Percentiles rank a stretch among this genome's conserved stretches.
Conservation (phyloP, 2,797 vertebrate species). For the Ataeniobius toweri region DNA sequence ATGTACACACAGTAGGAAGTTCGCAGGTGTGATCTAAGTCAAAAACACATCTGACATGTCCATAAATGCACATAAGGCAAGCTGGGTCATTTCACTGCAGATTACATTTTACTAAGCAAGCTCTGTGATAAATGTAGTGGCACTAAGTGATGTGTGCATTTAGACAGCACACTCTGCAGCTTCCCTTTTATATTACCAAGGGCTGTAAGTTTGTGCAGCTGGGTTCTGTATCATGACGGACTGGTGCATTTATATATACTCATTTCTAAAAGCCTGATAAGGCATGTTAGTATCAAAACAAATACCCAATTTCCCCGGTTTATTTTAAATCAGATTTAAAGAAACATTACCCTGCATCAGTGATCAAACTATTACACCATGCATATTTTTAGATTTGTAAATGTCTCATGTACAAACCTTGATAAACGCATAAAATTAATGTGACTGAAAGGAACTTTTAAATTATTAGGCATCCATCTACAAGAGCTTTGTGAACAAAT, state of each 20-base stretch:
- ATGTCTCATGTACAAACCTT: neutral
- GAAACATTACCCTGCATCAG: neutral
- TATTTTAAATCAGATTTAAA: constrained; percentile 1
- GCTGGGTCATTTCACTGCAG: constrained; percentile 34
- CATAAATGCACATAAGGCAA: constrained; percentile 26
- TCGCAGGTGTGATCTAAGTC: constrained; percentile 22
- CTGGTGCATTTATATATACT: constrained; percentile 8
- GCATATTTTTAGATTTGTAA: neutral
- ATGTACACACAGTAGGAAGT: neutral
- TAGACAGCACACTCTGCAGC: constrained; percentile 32
- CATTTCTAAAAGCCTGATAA: constrained; percentile 11
- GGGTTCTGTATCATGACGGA: constrained; percentile 30
- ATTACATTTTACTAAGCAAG: constrained; percentile 54
- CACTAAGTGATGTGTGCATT: constrained; percentile 55
- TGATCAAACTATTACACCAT: neutral
- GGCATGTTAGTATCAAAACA: neutral
- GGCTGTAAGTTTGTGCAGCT: constrained; percentile 43
- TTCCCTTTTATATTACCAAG: constrained; percentile 24
- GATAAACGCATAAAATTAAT: neutral
- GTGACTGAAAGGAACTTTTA: constrained; percentile 26
- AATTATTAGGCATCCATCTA: neutral
- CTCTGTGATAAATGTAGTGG: constrained; percentile 53
- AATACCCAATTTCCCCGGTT: neutral
- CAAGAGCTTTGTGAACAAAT: constrained; percentile 18
- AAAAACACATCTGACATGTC: constrained; percentile 15